Base-by-base conservation (phyloP, 2,888 invertebrate species). In the Drosophila phalerata region DNA sequence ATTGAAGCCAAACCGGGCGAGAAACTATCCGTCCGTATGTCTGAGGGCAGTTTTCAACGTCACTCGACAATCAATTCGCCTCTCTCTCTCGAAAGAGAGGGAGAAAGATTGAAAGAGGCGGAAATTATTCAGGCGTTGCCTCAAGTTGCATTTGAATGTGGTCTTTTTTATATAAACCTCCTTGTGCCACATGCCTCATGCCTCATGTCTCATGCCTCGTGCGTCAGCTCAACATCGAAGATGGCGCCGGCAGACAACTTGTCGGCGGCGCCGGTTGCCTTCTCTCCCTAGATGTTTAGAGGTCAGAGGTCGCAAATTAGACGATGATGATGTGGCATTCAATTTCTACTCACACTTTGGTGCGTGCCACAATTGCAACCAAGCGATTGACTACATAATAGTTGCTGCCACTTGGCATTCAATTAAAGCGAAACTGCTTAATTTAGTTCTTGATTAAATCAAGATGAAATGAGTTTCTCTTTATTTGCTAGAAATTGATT, bases 91-190 rank as follows among this genome's bases (percentile, higher is more conserved):
- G 32, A 48, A 8, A 48, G 19, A 5, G 13, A 8, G 8, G 1
- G 30, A 32, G 48, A 13, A 11, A 42, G 10, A 17, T 3, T 5
- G 34, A 32, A 47, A 66, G 65, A 47, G 40, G 47, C 57, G 65
- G 76, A 69, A 80, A 72, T 69, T 76, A 76, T 72, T 78, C 80
- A 80, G 47, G 66, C 78, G 61, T 69, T 75, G 60, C 79, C 63
- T 63, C 61, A 53, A 72, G 52, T 72, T 80, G 72, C 80, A 77
- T 76, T 76, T 72, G 56, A 72, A 63, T 75, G 52, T 49, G 68
- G 51, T 30, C 19, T 42, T 51, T 30, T 30, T 42, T 49, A 32
- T 48, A 17, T 3, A 25, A 34, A 30, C 25, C 11, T 17, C 30
- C 13, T 19, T 25, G 34, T 56, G 30, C 43, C 42, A 40, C 42